phyloP scores from a whole-genome alignment of 2,113 vertebrate species.

The Rhynchomys soricoides region DNA sequence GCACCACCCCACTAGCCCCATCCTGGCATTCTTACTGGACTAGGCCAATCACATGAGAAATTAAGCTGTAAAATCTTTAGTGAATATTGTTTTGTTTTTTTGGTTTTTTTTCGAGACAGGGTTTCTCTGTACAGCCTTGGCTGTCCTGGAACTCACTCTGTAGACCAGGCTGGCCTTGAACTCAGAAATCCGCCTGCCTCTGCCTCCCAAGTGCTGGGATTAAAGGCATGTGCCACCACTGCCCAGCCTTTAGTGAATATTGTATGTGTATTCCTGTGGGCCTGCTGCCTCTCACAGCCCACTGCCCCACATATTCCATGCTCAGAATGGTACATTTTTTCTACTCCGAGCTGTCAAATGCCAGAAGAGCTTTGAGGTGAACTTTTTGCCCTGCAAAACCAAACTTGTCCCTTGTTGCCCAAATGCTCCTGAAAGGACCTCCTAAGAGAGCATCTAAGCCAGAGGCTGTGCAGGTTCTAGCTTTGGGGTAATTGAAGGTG shows the following conservation, averaged over 20 bases:
- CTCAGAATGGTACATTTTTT: conserved; percentile 2
- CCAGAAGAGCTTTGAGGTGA: neutral
- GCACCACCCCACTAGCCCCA: neutral
- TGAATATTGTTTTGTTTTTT: neutral
- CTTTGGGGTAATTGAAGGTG: neutral
- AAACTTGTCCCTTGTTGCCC: neutral
- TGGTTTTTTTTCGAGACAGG: too few relatives aligned
- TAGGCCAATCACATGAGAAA: neutral
- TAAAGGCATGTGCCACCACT: too few relatives aligned
- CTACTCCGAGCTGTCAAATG: neutral
- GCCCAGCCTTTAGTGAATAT: neutral
- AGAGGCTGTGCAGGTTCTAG: neutral
- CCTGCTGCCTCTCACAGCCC: too few relatives aligned
- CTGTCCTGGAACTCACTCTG: too few relatives aligned
- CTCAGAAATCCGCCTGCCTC: too few relatives aligned
- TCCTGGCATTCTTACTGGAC: neutral
- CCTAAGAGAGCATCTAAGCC: neutral
- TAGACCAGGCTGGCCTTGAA: too few relatives aligned
- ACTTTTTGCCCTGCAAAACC: neutral
- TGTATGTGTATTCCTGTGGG: neutral
- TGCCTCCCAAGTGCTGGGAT: too few relatives aligned
- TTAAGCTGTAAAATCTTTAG: neutral
- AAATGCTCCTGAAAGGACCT: neutral
- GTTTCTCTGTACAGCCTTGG: too few relatives aligned
- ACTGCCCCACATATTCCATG: too few relatives aligned